These are phyloP conservation scores for Drosophila pachea DNA, from an alignment of 1,140 invertebrate species.

Conservation along the genomic window DNA sequence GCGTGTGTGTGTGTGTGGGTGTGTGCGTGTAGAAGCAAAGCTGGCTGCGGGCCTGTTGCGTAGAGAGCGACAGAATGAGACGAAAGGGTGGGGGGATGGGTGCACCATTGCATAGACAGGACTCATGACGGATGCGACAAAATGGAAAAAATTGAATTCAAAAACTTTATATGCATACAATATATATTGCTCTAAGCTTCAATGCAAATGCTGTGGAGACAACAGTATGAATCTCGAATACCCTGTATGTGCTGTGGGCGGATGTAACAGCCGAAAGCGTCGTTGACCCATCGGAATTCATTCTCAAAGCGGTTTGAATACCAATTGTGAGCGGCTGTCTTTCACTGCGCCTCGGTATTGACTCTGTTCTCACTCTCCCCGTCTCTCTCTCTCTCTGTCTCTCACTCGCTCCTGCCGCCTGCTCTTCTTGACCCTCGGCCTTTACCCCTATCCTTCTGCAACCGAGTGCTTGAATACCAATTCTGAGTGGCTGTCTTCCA, in stretches of 20 bases:
- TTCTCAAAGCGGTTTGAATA: not conserved
- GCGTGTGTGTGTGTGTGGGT: no score
- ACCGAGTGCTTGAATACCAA: not conserved
- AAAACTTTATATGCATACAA: constrained; percentile 23
- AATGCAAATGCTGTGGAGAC: constrained; percentile 11
- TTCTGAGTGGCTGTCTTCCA: no score
- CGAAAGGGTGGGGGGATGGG: no score
- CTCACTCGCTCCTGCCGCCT: not conserved
- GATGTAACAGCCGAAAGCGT: not conserved
- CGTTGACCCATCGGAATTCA: not conserved
- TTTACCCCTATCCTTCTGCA: not conserved
- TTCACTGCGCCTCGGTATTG: not conserved
- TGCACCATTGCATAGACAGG: not conserved
- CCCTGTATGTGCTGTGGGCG: not conserved
- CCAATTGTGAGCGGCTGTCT: not conserved
- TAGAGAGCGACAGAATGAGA: constrained; percentile 2
- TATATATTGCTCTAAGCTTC: constrained; percentile 2
- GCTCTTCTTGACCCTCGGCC: not conserved
- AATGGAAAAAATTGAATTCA: not conserved
- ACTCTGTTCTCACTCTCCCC: not conserved
- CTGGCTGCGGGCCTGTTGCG: not conserved
- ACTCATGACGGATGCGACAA: constrained; percentile 16
- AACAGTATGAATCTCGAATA: constrained; percentile 6
- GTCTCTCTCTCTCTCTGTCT: not conserved
- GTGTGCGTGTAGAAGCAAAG: constrained; percentile 6